These are phyloP conservation scores for Tinamus guttatus DNA, from an alignment of 2,113 vertebrate genomes.

Conservation along the genomic window DNA sequence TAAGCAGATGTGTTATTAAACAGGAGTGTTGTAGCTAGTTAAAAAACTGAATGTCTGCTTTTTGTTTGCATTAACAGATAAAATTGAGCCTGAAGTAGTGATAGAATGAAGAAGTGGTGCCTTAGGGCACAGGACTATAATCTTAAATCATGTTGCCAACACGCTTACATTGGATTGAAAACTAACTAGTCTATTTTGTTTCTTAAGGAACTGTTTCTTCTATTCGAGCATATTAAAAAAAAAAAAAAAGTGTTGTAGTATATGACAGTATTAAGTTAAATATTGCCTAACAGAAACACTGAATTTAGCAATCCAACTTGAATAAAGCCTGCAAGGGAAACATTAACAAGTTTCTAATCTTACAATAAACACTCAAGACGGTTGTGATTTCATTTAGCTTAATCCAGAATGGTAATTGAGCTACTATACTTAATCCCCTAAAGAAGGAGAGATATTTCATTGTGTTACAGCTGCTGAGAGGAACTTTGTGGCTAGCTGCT, in stretches of 20 bases:
- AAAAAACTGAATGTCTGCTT: neutral
- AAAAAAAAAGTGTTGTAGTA: neutral
- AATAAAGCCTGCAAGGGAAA: neutral
- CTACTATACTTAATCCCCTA: neutral
- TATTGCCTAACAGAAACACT: neutral
- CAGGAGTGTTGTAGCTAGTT: neutral
- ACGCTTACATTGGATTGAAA: neutral
- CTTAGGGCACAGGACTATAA: neutral
- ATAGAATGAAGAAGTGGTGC: neutral
- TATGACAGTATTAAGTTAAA: neutral
- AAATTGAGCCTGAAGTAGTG: neutral
- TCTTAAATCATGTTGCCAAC: neutral
- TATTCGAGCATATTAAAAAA: neutral
- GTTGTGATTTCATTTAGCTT: neutral
- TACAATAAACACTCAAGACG: neutral
- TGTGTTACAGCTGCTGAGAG: neutral
- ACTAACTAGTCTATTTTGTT: neutral
- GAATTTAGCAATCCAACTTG: neutral
- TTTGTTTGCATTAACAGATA: too few relatives aligned
- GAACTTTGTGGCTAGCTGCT: neutral
- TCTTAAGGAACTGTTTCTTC: neutral
- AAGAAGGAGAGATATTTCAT: neutral
- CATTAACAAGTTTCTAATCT: neutral
- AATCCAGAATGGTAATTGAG: rapidly evolving
- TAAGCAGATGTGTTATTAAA: neutral